Base-by-base conservation (phyloP, 1,140 invertebrate species). In the Venustaconcha ellipsiformis region DNA sequence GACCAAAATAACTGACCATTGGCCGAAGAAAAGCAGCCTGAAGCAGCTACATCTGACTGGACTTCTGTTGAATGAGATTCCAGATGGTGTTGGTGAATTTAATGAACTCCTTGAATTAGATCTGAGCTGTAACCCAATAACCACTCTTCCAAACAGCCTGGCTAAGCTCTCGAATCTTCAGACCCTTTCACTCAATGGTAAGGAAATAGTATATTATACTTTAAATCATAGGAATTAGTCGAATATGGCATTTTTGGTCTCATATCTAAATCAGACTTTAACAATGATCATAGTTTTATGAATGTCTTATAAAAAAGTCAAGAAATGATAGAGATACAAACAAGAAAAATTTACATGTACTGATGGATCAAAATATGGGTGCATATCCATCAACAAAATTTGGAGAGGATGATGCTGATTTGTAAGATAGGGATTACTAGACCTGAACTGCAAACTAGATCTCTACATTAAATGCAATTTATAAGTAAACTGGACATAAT, bases 111-210 rank as follows among this genome's bases (percentile, higher is more conserved):
- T 74, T 59, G 65, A 78, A 15, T 67, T 87, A 14, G 72, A 83
- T 55, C 67, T 87, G 48, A 80, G 82, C 70, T 77, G 78, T 73
- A 86, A 86, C 58, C 79, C 80, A 12, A 70, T 87, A 17, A 78
- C 72, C 20, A 60, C 59, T 30, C 60, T 87, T 55, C 86, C 86
- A 63, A 78, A 82, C 17, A 72, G 77, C 57, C 66, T 87, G 14
- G 64, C 67, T n/a, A 62, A 78, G 13, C 72, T 87, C 20, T 72
- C 62, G 37, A 84, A 82, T 57, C 78, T 87, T 13, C 84, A 78
- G 64, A 66, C 70, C 13, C 79, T 87, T 3, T 75, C 74, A 48
- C 20, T 87, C 14, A 82, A 74, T 80, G 86, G 86, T 87, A 80
- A 78, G 66, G 73, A 37, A 71, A 14, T n/a, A 13, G 4, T 4